Evolutionary conservation across 2,113 vertebrate genomes (phyloP).

Genomic region (Psilopsiagon aurifrons): DNA sequence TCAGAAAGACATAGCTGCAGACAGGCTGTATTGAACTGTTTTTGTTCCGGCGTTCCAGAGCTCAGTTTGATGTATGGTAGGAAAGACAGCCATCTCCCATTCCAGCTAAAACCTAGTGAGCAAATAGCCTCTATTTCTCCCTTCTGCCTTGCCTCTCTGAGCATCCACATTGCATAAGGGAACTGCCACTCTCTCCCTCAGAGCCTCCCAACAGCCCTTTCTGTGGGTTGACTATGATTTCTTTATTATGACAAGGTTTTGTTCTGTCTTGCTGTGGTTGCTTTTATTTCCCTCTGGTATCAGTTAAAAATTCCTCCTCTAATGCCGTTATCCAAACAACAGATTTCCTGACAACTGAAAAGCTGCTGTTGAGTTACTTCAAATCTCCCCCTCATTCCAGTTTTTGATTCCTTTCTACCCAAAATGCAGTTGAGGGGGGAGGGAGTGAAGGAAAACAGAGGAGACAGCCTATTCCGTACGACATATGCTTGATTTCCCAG

Average conservation of each 20-base stretch:
- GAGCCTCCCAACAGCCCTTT: not conserved
- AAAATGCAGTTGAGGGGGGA: not conserved
- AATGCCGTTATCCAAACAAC: not conserved
- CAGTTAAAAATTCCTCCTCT: not conserved
- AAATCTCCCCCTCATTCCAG: not conserved
- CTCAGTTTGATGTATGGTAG: not conserved
- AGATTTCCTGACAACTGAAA: not conserved
- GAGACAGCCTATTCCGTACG: not conserved
- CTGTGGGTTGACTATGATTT: not conserved
- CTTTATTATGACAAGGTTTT: conserved; percentile 32
- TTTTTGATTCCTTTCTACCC: not conserved
- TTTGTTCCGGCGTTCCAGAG: not conserved
- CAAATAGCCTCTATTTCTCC: not conserved
- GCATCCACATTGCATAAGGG: not conserved
- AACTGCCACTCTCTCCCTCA: not conserved
- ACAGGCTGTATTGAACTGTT: conserved; percentile 36
- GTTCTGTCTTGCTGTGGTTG: not conserved
- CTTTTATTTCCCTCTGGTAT: not conserved
- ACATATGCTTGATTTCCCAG: conserved; percentile 15
- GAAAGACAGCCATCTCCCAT: not conserved
- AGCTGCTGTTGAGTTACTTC: not conserved
- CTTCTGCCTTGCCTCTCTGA: not conserved
- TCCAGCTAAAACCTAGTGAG: not conserved
- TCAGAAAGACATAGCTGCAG: conserved; percentile 37
- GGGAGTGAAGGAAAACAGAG: not conserved